phyloP scores from a whole-genome alignment of 2,888 invertebrate species.

The Ophion obscuratus region DNA sequence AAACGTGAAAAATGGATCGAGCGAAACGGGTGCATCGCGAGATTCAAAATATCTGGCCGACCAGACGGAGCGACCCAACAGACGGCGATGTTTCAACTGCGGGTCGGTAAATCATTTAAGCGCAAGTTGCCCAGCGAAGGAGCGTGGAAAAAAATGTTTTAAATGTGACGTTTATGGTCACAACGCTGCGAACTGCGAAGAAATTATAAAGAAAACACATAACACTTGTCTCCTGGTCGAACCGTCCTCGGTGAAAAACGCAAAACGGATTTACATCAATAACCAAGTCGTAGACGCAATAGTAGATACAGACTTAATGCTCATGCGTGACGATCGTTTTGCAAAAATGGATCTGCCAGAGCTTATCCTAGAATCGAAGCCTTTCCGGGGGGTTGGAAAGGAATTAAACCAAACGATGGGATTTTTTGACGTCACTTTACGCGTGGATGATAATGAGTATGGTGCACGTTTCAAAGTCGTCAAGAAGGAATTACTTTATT shows the following conservation, averaged over 20 bases:
- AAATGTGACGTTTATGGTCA: constrained; percentile 73
- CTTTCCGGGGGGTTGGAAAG: constrained; percentile 2
- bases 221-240: neutral
- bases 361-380: neutral
- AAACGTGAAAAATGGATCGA: neutral
- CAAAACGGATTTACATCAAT: neutral
- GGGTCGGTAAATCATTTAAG: constrained; percentile 36
- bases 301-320: constrained; percentile 3
- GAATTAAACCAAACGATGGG: neutral
- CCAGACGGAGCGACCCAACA: neutral
- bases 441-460: too few relatives aligned
- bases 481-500: too few relatives aligned
- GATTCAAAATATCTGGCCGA: neutral
- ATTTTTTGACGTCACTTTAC: too few relatives aligned
- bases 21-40: neutral
- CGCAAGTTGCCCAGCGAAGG: constrained; percentile 61
- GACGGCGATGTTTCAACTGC: constrained; percentile 21
- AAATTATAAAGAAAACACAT: neutral
- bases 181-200: constrained; percentile 50
- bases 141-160: constrained; percentile 73
- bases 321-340: neutral
- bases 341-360: neutral
- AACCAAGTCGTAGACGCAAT: neutral
- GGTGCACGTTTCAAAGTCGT: too few relatives aligned
- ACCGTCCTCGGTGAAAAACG: neutral